Base-by-base conservation (phyloP, 2,113 vertebrate genomes). In the Zeus faber region DNA sequence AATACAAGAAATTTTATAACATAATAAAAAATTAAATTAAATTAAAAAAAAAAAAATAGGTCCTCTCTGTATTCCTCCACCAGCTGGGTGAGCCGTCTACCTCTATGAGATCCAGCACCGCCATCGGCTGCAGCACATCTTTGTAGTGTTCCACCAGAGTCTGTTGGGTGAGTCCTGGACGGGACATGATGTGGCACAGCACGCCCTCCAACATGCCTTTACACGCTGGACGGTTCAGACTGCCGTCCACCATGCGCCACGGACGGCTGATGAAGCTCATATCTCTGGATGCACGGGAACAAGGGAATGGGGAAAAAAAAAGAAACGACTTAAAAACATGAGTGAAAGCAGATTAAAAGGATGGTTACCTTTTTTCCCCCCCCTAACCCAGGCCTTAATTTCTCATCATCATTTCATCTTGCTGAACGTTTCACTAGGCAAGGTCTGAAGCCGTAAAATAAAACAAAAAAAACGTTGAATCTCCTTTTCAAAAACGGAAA, bases 151-250 rank as follows among this genome's bases (percentile, higher is more conserved):
- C 89, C 35, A 94, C 21, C 41, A 99, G 83, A 3, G 4, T 2
- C 0, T 68, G 70, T 77, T 94, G 88, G 0, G 91, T 88, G 23
- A 97, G 2, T 0, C 94, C 95, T 0, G 97, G 97, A 35, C 72
- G 83, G 1, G 76, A 89, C 95, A 99, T 98, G 85, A 98, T 52
- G 74, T 97, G 94, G 63, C 88, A 89, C 1, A 99, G 87, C 54
- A 98, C 10, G 0, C 89, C 92, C 57, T 99, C 97, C 89, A 98
- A 79, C 92, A 99, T 96, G 5, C 95, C 95, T 57, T 98, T 99
- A 54, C 92, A 95, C 82, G 96, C 95, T 0, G 91, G 86, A 6
- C 76, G 76, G 71, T 99, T 99, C 70, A 98, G 71, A 0, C 71
- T 91, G 9, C 97, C 92, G 0, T 99, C 96, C 58, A 97, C 94